Evolutionary conservation across 2,113 vertebrate species (phyloP).

Genomic region (Dromaius novaehollandiae): DNA sequence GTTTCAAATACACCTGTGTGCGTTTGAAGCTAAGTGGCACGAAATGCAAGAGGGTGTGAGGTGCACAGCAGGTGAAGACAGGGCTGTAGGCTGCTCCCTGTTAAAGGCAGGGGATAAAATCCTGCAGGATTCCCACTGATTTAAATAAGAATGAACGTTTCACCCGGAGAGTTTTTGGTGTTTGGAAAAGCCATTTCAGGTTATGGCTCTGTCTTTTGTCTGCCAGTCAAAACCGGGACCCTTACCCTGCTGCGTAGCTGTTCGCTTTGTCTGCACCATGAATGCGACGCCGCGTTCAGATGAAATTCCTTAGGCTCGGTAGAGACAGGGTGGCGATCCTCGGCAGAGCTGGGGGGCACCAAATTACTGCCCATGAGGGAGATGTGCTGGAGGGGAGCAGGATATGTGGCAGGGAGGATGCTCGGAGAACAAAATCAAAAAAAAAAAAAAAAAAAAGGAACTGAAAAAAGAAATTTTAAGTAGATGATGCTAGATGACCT

Average conservation of each 20-base stretch:
- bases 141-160: background rate
- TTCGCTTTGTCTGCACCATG: background rate
- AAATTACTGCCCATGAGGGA: background rate
- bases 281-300: background rate
- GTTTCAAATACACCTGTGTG: background rate
- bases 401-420: background rate
- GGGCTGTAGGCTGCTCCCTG: background rate
- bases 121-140: background rate
- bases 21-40: background rate
- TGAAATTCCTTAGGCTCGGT: background rate
- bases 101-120: background rate
- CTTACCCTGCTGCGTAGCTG: background rate
- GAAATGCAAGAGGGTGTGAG: background rate
- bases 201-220: background rate
- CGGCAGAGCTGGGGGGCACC: background rate
- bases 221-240: background rate
- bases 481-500: background rate
- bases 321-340: background rate
- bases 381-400: background rate
- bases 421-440: background rate
- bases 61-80: background rate
- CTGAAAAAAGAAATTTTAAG: background rate
- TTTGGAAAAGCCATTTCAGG: too few species aligned
- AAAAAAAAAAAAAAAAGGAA: background rate
- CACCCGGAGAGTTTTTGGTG: background rate